phyloP scores from a whole-genome alignment of 2,113 vertebrate species.

The Acrocephalus kingi region DNA sequence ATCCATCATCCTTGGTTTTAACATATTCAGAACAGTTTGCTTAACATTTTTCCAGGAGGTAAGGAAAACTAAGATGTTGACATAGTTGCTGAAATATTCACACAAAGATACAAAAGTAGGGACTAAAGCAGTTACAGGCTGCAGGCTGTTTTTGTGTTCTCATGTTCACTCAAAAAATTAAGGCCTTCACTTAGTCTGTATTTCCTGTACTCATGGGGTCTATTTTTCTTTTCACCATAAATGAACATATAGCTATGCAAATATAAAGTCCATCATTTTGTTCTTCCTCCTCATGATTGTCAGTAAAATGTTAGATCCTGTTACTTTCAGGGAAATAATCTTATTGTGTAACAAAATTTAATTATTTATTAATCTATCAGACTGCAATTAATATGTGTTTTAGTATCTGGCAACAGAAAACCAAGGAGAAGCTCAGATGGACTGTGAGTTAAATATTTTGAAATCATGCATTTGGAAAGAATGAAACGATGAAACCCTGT shows the following conservation, averaged over 20 bases:
- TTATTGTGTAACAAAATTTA: background rate
- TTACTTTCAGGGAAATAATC: background rate
- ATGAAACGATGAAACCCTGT: background rate
- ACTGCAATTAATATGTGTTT: background rate
- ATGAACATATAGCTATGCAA: background rate
- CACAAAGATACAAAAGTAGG: background rate
- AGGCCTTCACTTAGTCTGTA: background rate
- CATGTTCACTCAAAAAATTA: background rate
- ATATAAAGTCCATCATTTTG: background rate
- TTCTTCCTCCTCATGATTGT: background rate
- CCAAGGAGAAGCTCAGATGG: background rate
- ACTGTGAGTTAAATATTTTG: background rate
- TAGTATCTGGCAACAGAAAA: background rate
- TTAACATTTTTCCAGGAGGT: background rate
- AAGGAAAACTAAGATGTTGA: background rate
- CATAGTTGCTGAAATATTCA: background rate
- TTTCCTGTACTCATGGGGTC: background rate
- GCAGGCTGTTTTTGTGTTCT: background rate
- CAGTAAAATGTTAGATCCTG: background rate
- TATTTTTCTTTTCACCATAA: background rate
- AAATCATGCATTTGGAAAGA: background rate
- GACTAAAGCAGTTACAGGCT: background rate
- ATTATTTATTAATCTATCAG: background rate
- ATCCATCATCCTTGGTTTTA: slow-evolving; percentile 2
- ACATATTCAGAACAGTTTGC: background rate